These are phyloP conservation scores for Phylloscopus collybita DNA, from an alignment of 2,797 vertebrate genomes.

Conservation along the genomic window DNA sequence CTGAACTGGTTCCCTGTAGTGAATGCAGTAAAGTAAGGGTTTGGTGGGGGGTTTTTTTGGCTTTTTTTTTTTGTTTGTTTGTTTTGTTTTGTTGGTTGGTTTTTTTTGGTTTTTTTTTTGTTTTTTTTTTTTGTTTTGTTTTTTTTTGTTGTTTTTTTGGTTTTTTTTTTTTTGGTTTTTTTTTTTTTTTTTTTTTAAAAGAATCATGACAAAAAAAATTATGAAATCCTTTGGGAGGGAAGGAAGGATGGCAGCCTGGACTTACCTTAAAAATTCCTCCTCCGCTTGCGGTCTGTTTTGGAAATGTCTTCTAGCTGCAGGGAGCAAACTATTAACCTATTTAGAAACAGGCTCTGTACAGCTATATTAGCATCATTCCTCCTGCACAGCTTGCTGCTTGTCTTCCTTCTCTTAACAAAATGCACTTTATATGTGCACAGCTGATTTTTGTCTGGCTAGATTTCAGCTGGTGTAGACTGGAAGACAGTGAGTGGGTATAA, in stretches of 20 bases:
- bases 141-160: too few species aligned
- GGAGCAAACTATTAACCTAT: constrained; percentile 45
- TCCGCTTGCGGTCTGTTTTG: background rate
- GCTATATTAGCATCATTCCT: constrained; percentile 23
- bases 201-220: background rate
- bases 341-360: constrained; percentile 31
- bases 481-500: background rate
- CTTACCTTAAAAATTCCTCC: constrained; percentile 43
- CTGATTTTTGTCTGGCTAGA: constrained; percentile 21
- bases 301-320: constrained; percentile 45
- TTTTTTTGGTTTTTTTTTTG: too few species aligned
- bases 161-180: too few species aligned
- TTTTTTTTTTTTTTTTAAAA: too few species aligned
- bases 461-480: constrained; percentile 30
- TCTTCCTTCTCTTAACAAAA: background rate
- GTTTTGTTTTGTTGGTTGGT: too few species aligned
- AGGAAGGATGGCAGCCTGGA: background rate
- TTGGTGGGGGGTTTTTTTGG: too few species aligned
- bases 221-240: background rate
- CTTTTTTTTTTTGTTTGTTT: too few species aligned
- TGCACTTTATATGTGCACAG: background rate
- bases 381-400: background rate
- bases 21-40: background rate
- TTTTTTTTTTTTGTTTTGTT: too few species aligned
- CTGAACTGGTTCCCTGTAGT: background rate